Percentiles rank a stretch among this genome's conserved stretches.
These are phyloP conservation scores for Platichthys flesus DNA, from an alignment of 2,113 vertebrate genomes.

Conservation along the genomic window DNA sequence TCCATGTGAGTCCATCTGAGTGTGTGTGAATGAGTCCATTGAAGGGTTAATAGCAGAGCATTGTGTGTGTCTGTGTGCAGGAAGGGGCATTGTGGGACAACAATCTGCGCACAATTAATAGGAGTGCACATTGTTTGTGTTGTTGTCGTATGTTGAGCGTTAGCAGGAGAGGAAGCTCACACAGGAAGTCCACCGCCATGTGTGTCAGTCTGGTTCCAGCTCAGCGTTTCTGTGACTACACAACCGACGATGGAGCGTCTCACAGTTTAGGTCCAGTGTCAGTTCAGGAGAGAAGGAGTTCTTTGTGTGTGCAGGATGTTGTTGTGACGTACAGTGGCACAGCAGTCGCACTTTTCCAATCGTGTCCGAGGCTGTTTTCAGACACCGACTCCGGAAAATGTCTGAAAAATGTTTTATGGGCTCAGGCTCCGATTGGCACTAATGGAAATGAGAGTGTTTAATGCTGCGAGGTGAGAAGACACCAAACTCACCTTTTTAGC, in stretches of 20 bases:
- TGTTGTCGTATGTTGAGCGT: neutral
- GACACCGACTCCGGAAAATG: too few species aligned
- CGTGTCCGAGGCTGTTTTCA: too few species aligned
- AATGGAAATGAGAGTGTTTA: too few species aligned
- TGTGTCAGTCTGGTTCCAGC: neutral
- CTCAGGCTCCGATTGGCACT: too few species aligned
- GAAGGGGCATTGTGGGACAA: slow-evolving; percentile 31
- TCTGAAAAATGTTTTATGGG: too few species aligned
- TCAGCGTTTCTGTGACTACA: neutral
- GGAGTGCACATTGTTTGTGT: neutral
- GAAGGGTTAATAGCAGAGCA: slow-evolving; percentile 54
- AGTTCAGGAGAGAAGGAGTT: neutral
- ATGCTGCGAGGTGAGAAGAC: too few species aligned
- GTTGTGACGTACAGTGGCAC: neutral
- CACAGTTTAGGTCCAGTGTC: neutral
- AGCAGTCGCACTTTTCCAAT: too few species aligned
- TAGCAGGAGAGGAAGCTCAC: slow-evolving; percentile 1
- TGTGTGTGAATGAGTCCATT: slow-evolving; percentile 62
- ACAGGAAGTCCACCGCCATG: slow-evolving; percentile 23
- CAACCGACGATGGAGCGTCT: neutral
- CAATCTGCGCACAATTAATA: slow-evolving; percentile 2
- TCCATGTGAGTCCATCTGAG: neutral
- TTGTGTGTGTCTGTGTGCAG: slow-evolving; percentile 22
- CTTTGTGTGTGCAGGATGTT: neutral
- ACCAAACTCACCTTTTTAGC: too few species aligned